phyloP scores from a whole-genome alignment of 1,140 invertebrate species.

The Drosophila guanche region DNA sequence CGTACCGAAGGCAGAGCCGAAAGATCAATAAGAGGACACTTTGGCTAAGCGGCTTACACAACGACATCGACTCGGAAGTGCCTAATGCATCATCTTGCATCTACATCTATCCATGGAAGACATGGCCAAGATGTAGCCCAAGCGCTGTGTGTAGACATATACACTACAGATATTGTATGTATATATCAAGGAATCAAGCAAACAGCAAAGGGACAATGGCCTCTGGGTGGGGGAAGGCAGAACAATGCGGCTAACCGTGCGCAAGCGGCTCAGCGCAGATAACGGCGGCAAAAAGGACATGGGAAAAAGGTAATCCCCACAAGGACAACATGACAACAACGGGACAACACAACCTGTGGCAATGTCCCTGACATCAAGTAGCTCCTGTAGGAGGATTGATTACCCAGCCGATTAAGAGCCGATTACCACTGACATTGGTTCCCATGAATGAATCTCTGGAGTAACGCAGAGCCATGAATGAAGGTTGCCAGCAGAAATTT shows the following conservation, averaged over 20 bases:
- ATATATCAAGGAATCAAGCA: constrained; percentile 36
- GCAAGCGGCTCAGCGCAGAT: constrained; percentile 72
- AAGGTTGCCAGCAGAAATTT: background rate
- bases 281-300: constrained; percentile 79
- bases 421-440: constrained; percentile 66
- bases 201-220: too few species aligned
- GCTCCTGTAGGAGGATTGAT: constrained; percentile 67
- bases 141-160: too few species aligned
- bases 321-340: too few species aligned
- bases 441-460: constrained; percentile 63
- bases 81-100: constrained; percentile 80
- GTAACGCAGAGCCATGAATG: constrained; percentile 3
- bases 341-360: constrained; percentile 59
- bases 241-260: constrained; percentile 80
- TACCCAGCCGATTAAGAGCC: constrained; percentile 72
- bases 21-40: constrained; percentile 61
- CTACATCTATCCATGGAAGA: constrained; percentile 3
- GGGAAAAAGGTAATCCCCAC: constrained; percentile 51
- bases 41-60: constrained; percentile 72
- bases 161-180: too few species aligned
- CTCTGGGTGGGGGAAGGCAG: constrained; percentile 23
- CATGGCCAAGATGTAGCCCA: background rate
- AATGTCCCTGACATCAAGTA: constrained; percentile 57
- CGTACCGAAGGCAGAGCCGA: constrained; percentile 5
- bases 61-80: constrained; percentile 70